Conservation (phyloP, 2,797 vertebrate species). For the Enteromius mattozi region DNA sequence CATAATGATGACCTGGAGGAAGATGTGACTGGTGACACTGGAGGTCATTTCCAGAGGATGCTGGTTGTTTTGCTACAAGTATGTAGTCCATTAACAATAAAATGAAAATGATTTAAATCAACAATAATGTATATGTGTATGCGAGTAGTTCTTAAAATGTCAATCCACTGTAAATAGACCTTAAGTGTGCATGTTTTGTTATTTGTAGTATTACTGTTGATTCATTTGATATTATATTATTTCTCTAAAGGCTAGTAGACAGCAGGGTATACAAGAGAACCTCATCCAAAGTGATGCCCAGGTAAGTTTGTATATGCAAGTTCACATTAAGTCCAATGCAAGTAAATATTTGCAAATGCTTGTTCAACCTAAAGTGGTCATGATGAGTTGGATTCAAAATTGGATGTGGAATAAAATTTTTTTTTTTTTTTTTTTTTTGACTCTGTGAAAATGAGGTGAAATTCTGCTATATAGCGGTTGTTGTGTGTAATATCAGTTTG, state of each 20-base stretch:
- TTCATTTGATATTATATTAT: constrained; percentile 43
- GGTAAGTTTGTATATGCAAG: constrained; percentile 74
- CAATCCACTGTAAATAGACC: background rate
- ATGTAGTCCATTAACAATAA: background rate
- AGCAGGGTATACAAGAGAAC: constrained; percentile 80
- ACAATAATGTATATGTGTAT: background rate
- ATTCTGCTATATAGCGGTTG: background rate
- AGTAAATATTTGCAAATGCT: background rate
- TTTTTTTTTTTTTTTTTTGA: too few species aligned
- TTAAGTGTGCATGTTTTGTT: background rate
- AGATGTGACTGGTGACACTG: constrained; percentile 87
- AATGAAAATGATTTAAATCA: background rate
- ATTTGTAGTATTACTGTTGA: background rate
- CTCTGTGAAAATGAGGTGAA: background rate
- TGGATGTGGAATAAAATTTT: too few species aligned
- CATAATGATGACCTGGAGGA: constrained; percentile 87
- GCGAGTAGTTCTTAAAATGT: background rate
- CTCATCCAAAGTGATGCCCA: constrained; percentile 88
- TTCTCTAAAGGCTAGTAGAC: constrained; percentile 84
- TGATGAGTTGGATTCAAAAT: background rate
- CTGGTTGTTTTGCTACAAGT: constrained; percentile 95
- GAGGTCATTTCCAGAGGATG: constrained; percentile 91
- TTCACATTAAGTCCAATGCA: background rate
- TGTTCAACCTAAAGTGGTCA: background rate
- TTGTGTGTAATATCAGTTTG: background rate